Base-by-base conservation (phyloP, 2,113 vertebrate genomes). In the Sturnus vulgaris region DNA sequence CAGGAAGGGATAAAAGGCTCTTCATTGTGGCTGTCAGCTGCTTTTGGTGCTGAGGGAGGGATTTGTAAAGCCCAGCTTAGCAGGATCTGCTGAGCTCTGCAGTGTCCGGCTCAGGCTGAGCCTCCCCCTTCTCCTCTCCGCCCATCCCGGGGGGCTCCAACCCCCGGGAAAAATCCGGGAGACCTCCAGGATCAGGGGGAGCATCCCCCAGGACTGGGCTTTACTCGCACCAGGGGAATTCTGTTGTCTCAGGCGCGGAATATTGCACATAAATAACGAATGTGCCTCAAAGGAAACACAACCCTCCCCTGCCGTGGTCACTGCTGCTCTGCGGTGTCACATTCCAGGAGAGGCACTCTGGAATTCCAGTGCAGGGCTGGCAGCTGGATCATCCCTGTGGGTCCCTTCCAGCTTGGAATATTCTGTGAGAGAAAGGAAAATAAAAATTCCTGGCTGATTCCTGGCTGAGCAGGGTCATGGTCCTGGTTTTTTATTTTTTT, bases 151-250 rank as follows among this genome's bases (percentile, higher is more conserved):
- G 50, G 35, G 23, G 53, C 16, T 93, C 55, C 64, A 14, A 4
- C 21, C 15, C 1, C 0, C 11, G 66, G 46, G 35, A 47, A 52
- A 27, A 18, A 17, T 15, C 20, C 44, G 0, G 30, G 39, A 31
- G 40, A 70, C 4, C 66, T 6, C 0, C 7, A 1, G 72, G 40
- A 22, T 24, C 2, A 0, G 7, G 0, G 3, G 8, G 13, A 22
- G 56, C 7, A 47, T 28, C 59, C 40, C 40, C 2, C 15, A 1
- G 61, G 42, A 0, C 0, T 0, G 8, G 8, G 22, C 8, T 68
- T 31, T 22, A 0, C 30, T 52, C 28, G 0, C 53, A 0, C 0
- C 7, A 15, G 31, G 42, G 18, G 9, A 15, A 15, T 47, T 9
- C 30, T 33, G 44, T 8, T 22, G 3, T 49, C 35, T 46, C 65